A percentile compares a stretch with the other conserved stretches of the same genome.
Evolutionary conservation across 2,797 vertebrate genomes (phyloP).

Genomic region (Tachyglossus aculeatus): DNA sequence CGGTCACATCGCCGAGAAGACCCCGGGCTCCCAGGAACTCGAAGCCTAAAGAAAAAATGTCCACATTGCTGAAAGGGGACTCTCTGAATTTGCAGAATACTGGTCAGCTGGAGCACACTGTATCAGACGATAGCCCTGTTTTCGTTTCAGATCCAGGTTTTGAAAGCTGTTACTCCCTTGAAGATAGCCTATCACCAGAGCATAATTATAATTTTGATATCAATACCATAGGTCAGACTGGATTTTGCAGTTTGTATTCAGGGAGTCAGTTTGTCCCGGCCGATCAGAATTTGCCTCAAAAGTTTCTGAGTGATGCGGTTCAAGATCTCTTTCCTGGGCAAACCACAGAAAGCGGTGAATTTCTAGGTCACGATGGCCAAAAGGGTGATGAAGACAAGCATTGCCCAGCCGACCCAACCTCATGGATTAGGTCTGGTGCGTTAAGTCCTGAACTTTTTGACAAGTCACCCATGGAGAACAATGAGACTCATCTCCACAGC

Average conservation of each 20-base stretch:
- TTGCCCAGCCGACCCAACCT: conserved; percentile 64
- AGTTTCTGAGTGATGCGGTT: conserved; percentile 92
- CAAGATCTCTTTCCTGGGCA: conserved; percentile 84
- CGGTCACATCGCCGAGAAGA: conserved; percentile 77
- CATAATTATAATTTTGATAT: conserved; percentile 97
- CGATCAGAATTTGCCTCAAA: conserved; percentile 93
- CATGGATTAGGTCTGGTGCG: conserved; percentile 72
- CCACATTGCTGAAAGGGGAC: conserved; percentile 78
- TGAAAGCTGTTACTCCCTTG: conserved; percentile 92
- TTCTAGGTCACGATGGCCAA: conserved; percentile 70
- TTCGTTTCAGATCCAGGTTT: conserved; percentile 89
- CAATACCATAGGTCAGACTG: conserved; percentile 89
- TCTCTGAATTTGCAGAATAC: conserved; percentile 70
- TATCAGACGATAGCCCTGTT: conserved; percentile 81
- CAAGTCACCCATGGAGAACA: conserved; percentile 73
- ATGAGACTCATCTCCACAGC: conserved; percentile 69
- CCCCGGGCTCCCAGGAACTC: conserved; percentile 78
- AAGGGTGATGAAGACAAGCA: conserved; percentile 72
- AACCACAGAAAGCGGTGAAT: conserved; percentile 69
- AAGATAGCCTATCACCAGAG: conserved; percentile 95
- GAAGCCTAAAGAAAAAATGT: conserved; percentile 78
- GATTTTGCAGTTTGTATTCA: conserved; percentile 93
- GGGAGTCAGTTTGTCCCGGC: conserved; percentile 93
- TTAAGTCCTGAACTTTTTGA: conserved; percentile 89
- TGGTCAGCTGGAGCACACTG: conserved; percentile 70